These are phyloP conservation scores for Drosophila affinis DNA, from an alignment of 2,888 invertebrate genomes.

Conservation along the genomic window DNA sequence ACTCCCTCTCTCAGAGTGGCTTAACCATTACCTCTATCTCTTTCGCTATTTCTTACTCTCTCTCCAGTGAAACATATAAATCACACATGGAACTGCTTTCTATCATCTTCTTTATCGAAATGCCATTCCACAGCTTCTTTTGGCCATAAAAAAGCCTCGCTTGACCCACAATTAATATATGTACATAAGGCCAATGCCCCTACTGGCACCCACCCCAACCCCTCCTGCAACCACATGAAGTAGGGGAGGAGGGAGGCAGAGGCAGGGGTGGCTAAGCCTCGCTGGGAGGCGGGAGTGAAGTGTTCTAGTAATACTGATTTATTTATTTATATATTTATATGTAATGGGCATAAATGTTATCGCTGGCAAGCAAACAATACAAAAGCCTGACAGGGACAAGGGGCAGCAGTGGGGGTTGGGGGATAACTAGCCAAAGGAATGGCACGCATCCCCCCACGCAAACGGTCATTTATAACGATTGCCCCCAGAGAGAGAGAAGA, in stretches of 20 bases:
- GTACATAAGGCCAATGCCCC: slow-evolving; percentile 10
- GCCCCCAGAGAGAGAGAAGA: slow-evolving; percentile 29
- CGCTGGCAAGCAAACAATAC: slow-evolving; percentile 62
- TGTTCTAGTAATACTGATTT: slow-evolving; percentile 73
- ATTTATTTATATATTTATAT: slow-evolving; percentile 72
- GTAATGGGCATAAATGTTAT: slow-evolving; percentile 76
- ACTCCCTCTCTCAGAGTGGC: no score
- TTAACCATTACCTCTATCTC: no score
- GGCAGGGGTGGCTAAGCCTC: no score
- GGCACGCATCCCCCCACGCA: slow-evolving; percentile 30
- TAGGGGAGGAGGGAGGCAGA: no score
- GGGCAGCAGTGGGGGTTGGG: slow-evolving; percentile 25
- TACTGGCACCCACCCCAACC: not conserved
- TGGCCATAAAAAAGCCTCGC: not conserved
- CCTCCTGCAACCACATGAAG: not conserved
- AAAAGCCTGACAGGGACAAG: slow-evolving; percentile 52
- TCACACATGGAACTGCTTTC: not conserved
- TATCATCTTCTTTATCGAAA: not conserved
- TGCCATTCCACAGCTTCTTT: not conserved
- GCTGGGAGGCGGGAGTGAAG: slow-evolving; percentile 42
- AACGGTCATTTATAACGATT: slow-evolving; percentile 79
- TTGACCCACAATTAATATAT: slow-evolving; percentile 40
- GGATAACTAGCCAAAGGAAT: slow-evolving; percentile 38
- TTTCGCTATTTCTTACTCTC: not conserved
- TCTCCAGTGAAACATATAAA: not conserved